phyloP scores from a whole-genome alignment of 2,113 vertebrate genomes.

The Canis aureus region DNA sequence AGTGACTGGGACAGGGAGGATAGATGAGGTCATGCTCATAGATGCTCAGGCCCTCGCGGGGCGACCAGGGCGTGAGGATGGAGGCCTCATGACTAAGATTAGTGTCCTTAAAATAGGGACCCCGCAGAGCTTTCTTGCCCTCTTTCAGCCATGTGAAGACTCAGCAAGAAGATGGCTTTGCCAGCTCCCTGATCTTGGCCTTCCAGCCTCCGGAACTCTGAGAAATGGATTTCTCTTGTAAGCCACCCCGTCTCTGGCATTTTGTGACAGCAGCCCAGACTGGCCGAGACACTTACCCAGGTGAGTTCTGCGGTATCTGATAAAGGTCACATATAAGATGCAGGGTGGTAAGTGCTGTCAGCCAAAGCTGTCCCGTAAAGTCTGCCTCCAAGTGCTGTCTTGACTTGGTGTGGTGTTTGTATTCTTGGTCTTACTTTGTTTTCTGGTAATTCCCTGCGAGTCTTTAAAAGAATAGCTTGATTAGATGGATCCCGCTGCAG shows the following conservation, averaged over 20 bases:
- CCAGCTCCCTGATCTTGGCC: not conserved
- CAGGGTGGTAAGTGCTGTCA: not conserved
- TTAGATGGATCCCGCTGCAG: not conserved
- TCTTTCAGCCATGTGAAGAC: not conserved
- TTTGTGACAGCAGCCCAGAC: not conserved
- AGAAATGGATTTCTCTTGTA: not conserved
- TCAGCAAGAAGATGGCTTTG: not conserved
- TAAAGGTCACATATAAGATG: not conserved
- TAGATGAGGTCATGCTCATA: not conserved
- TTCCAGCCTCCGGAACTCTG: not conserved
- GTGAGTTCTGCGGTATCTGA: not conserved
- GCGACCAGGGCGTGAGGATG: not conserved
- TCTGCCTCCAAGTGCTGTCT: not conserved
- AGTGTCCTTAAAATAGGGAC: not conserved
- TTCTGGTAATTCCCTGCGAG: slow-evolving; percentile 41
- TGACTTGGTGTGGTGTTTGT: not conserved
- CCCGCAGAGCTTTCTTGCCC: not conserved
- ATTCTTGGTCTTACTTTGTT: not conserved
- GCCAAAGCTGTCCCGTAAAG: not conserved
- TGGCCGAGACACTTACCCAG: not conserved
- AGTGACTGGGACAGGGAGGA: not conserved
- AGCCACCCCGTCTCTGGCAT: not conserved
- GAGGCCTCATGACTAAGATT: not conserved
- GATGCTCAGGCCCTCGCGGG: not conserved
- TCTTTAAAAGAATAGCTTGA: not conserved